Base-by-base conservation (phyloP, 1,140 invertebrate species). In the Hyles euphorbiae region DNA sequence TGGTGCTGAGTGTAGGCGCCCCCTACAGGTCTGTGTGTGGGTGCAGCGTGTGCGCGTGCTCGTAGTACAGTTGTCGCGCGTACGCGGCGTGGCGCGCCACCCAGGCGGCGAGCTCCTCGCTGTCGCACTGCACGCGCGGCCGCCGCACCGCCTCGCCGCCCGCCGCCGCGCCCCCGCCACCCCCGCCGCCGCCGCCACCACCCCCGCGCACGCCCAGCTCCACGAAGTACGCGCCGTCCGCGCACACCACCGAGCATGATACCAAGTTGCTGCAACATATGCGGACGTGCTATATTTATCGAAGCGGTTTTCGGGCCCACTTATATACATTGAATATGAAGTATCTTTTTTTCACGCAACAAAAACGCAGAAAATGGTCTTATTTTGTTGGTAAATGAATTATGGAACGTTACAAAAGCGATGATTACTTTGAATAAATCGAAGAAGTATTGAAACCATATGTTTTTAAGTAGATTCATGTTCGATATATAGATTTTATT, bases 41-140 rank as follows among this genome's bases (percentile, higher is more conserved):
- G 61, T 67, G 80, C 46, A 92, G 74, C 58, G 92, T 92, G 74
- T 94, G 93, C 61, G 91, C 88, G 61, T 92, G 90, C 90, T 98
- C 96, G 79, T 96, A 93, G 79, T 94, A 95, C 72, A 97, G 92
- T 74, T 93, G 94, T 81, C 96, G 96, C 45, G 96, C 96, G 87
- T 96, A 96, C 74, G 96, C 96, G 65, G 92, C 91, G 82, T 90
- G 89, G 63, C 89, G 81, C 64, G 92, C 90, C 72, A 97, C 95
- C 90, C 93, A 93, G 70, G 92, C 91, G n/a, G 96, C 95, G 55
- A 96, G 91, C 62, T 93, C 92, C 58, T 92, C 92, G 60, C 91
- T 94, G 76, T 97, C 95, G 88, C 96, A 97, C 60, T 95, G 91
- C 34, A 98, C 94, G 79, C 95, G 92, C 7, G 96, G 96, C 62